phyloP scores from a whole-genome alignment of 2,797 vertebrate genomes.

The Argentina silus region DNA sequence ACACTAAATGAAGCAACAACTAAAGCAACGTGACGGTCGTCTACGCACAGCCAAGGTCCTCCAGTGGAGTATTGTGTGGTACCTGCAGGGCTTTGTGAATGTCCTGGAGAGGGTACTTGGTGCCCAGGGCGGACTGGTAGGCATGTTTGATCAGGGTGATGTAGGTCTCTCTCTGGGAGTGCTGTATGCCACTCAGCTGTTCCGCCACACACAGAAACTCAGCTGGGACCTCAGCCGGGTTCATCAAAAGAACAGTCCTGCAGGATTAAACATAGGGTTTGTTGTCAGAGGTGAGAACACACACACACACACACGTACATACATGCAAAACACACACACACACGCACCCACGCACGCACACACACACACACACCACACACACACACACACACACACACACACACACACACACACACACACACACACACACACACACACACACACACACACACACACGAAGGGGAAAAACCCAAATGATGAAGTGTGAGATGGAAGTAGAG shows the following conservation, averaged over 20 bases:
- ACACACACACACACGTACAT: not conserved
- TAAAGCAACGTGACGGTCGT: too few relatives aligned
- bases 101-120: slow-evolving; percentile 75
- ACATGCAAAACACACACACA: not conserved
- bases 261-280: not conserved
- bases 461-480: not conserved
- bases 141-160: slow-evolving; percentile 87
- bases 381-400: not conserved
- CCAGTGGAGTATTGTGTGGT: slow-evolving; percentile 20
- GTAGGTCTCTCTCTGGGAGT: slow-evolving; percentile 74
- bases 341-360: not conserved
- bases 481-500: not conserved
- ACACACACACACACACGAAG: not conserved
- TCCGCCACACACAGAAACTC: slow-evolving; percentile 88
- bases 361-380: not conserved
- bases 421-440: slow-evolving; percentile 1
- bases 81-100: slow-evolving; percentile 85
- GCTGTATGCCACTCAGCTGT: slow-evolving; percentile 78
- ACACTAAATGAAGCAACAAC: too few relatives aligned
- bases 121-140: slow-evolving; percentile 88
- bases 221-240: slow-evolving; percentile 84
- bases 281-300: slow-evolving; percentile 14
- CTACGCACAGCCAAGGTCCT: not conserved
- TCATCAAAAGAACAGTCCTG: slow-evolving; percentile 94
- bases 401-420: not conserved